A percentile compares a stretch with the other conserved stretches of the same genome.
phyloP scores from a whole-genome alignment of 30 jellyfish, hydroid and myxozoan species.

The Cassiopea xamachana region DNA sequence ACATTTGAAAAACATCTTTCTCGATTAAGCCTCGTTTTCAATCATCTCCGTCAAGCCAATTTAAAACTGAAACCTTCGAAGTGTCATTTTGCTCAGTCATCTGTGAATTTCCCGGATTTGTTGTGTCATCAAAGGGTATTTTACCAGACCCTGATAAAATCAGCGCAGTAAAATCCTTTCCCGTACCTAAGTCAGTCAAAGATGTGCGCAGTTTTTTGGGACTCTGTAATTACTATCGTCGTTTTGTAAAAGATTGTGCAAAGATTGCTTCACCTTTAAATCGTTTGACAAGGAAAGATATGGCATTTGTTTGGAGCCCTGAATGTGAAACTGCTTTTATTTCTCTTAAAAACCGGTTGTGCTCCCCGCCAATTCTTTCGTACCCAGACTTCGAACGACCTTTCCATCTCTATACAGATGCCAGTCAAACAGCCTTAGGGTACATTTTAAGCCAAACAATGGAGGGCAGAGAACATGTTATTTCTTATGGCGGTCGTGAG shows the following conservation, averaged over 20 bases:
- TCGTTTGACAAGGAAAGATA: slow-evolving; percentile 35
- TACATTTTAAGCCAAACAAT: slow-evolving; percentile 29
- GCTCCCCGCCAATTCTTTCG: slow-evolving; percentile 46
- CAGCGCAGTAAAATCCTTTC: slow-evolving; percentile 13
- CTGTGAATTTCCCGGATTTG: slow-evolving; percentile 61
- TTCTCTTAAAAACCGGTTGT: background rate
- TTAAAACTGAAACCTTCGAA: slow-evolving; percentile 50
- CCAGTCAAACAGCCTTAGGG: slow-evolving; percentile 51
- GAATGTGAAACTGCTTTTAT: slow-evolving; percentile 35
- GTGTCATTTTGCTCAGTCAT: slow-evolving; percentile 23
- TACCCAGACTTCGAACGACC: slow-evolving; percentile 48
- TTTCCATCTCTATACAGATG: slow-evolving; percentile 53
- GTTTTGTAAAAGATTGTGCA: slow-evolving; percentile 53
- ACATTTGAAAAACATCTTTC: slow-evolving; percentile 47
- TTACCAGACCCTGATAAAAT: slow-evolving; percentile 60
- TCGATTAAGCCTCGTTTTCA: slow-evolving; percentile 47
- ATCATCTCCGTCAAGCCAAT: slow-evolving; percentile 38
- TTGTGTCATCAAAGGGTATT: slow-evolving; percentile 50
- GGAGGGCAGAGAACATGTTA: slow-evolving; percentile 42
- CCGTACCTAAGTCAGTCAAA: slow-evolving; percentile 30
- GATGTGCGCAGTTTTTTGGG: slow-evolving; percentile 40
- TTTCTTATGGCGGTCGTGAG: slow-evolving; percentile 66
- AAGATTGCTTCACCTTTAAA: slow-evolving; percentile 67
- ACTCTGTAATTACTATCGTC: slow-evolving; percentile 42
- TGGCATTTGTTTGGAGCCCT: slow-evolving; percentile 27